These are phyloP conservation scores for Thymallus thymallus DNA, from an alignment of 2,113 vertebrate genomes.

Conservation along the genomic window DNA sequence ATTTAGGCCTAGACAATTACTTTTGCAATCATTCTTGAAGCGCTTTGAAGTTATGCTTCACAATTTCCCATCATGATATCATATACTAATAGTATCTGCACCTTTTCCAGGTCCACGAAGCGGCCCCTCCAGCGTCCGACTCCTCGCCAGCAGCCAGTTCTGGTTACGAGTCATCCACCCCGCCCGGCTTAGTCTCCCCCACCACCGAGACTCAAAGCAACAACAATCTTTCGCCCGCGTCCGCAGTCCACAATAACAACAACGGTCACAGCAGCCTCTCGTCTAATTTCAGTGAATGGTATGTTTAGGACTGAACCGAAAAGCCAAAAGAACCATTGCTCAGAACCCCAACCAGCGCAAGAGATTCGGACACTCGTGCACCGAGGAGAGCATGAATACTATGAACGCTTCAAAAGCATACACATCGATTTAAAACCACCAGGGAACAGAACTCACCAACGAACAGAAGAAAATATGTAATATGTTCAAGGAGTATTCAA, in stretches of 20 bases:
- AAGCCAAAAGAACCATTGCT: slow-evolving; percentile 60
- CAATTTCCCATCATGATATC: neutral
- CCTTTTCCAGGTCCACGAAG: slow-evolving; percentile 84
- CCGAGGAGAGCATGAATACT: slow-evolving; percentile 53
- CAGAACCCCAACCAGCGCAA: slow-evolving; percentile 60
- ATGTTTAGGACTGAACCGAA: slow-evolving; percentile 82
- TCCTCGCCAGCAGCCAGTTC: slow-evolving; percentile 94
- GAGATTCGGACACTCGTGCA: slow-evolving; percentile 65
- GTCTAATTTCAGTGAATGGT: slow-evolving; percentile 99
- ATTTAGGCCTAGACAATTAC: neutral
- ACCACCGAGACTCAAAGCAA: slow-evolving; percentile 88
- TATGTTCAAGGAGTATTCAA: slow-evolving; percentile 61
- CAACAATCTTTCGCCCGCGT: slow-evolving; percentile 84
- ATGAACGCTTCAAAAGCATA: slow-evolving; percentile 52
- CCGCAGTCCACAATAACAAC: slow-evolving; percentile 77
- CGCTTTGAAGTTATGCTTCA: too few relatives aligned
- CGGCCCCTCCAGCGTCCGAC: slow-evolving; percentile 84
- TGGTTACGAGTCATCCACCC: slow-evolving; percentile 92
- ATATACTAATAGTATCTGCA: neutral
- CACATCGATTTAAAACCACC: slow-evolving; percentile 40
- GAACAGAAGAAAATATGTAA: slow-evolving; percentile 69
- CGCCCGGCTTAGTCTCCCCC: slow-evolving; percentile 90
- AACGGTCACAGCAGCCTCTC: slow-evolving; percentile 85
- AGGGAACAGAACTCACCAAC: slow-evolving; percentile 51
- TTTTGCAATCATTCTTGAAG: too few relatives aligned